Percentiles rank a stretch among this genome's conserved stretches.
phyloP scores from a whole-genome alignment of 2,113 vertebrate species.

The Marmota monax region DNA sequence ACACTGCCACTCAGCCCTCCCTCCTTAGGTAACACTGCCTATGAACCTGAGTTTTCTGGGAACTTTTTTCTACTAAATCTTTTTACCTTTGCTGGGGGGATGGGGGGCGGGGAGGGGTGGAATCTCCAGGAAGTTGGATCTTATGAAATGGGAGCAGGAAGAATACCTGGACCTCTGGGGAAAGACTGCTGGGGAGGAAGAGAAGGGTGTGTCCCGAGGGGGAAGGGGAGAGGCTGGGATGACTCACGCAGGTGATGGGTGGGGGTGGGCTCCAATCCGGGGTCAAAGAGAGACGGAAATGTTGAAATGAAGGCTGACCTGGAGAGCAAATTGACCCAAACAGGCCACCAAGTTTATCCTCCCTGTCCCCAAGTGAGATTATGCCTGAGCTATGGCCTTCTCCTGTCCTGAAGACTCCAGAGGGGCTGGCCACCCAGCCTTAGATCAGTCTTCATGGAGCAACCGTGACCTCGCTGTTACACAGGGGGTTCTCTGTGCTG shows the following conservation, averaged over 20 bases:
- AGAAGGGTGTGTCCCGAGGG: neutral
- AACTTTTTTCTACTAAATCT: neutral
- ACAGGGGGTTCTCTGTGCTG: neutral
- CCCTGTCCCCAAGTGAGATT: neutral
- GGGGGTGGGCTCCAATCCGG: neutral
- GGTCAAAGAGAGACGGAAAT: neutral
- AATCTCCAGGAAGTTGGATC: neutral
- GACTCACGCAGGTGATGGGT: neutral
- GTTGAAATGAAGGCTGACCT: neutral
- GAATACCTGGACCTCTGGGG: neutral
- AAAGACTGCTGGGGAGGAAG: neutral
- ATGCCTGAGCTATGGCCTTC: neutral
- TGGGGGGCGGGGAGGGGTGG: accelerated
- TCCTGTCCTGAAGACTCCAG: neutral
- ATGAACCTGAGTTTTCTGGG: neutral
- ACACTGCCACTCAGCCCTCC: neutral
- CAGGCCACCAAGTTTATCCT: neutral
- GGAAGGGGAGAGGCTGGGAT: neutral
- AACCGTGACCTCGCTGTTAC: neutral
- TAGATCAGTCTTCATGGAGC: too few species aligned
- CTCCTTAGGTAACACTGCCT: neutral
- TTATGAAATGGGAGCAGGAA: constrained; percentile 30
- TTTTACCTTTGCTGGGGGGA: neutral
- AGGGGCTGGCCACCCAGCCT: neutral
- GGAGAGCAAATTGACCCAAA: neutral